Base-by-base conservation (phyloP, 2,888 invertebrate species). In the Mayetiola destructor region DNA sequence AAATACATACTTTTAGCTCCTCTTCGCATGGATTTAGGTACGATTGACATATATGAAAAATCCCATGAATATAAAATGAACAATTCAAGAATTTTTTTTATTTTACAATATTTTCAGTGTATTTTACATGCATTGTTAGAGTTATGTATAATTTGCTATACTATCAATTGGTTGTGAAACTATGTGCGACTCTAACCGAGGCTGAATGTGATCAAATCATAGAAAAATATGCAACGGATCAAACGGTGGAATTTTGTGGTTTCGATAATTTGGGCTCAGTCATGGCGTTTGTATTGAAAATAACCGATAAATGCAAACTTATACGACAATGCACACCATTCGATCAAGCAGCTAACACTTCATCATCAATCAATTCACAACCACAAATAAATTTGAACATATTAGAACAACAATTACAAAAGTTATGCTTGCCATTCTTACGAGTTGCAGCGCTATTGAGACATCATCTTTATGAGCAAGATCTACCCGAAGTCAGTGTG, bases 1-100 rank as follows among this genome's bases (percentile, higher is more conserved):
- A 93, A 94, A 70, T 81, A 93, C 65, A 78, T 94, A 63, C 76
- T 95, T 62, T 76, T 91, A 60, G 80, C 93, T 61, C 93, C 94
- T 20, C 74, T 86, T 60, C 84, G 88, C 66, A 79, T 94, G 58
- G 90, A 92, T 69, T 83, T 85, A 76, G 86, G 93, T 92, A 69
- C 76, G 79, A 40, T 40, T 76, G 4, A 23, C 9, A 12, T 23
- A 42, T 3, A 23, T 21, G 14, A 2, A 12, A 23, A 52, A n/a
- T 52, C 29, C 12, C 3, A 40, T 37, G 37, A 37, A 37, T 37
- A n/a, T 37, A 9, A 40, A 18, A 18, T 20, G 4, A 6, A 40
- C 8, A 40, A 36, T 42, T 57, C 29, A 14, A 5, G 14, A 55
- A 10, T 58, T 37, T 3, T 27, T 16, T 36, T 23, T 42, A 32